Percentiles rank a stretch among this genome's conserved stretches.
These are phyloP conservation scores for Bucorvus abyssinicus DNA, from an alignment of 2,797 vertebrate genomes.

Conservation along the genomic window DNA sequence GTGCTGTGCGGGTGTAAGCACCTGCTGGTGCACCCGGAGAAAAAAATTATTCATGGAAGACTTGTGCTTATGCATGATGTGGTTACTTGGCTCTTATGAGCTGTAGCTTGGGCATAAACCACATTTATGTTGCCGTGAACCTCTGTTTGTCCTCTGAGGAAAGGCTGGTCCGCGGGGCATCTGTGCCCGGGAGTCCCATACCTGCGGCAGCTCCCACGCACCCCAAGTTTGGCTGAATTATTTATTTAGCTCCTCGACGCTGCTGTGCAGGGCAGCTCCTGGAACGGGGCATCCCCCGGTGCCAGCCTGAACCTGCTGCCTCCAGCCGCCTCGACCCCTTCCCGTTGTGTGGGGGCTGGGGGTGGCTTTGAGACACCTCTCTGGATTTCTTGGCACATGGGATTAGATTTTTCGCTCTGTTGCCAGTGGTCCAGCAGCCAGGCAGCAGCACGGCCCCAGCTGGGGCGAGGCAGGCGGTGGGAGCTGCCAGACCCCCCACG, in stretches of 20 bases:
- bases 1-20: background rate
- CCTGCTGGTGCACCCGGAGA: background rate
- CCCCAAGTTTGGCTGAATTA: background rate
- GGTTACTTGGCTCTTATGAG: constrained; percentile 4
- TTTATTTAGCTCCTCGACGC: rapidly evolving
- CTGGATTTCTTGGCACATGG: rapidly evolving
- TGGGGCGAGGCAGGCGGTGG: rapidly evolving
- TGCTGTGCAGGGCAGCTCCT: background rate
- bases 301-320: background rate
- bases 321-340: background rate
- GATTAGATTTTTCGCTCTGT: background rate
- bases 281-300: rapidly evolving
- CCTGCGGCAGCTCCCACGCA: rapidly evolving
- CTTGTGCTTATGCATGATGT: background rate
- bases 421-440: rapidly evolving
- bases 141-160: background rate
- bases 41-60: background rate
- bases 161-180: background rate
- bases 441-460: background rate
- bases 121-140: background rate
- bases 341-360: rapidly evolving
- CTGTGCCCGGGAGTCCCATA: background rate
- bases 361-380: background rate
- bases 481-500: background rate
- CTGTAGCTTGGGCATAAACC: background rate